These are phyloP conservation scores for Andrena trimmerana DNA, from an alignment of 2,888 invertebrate species.

Conservation along the genomic window DNA sequence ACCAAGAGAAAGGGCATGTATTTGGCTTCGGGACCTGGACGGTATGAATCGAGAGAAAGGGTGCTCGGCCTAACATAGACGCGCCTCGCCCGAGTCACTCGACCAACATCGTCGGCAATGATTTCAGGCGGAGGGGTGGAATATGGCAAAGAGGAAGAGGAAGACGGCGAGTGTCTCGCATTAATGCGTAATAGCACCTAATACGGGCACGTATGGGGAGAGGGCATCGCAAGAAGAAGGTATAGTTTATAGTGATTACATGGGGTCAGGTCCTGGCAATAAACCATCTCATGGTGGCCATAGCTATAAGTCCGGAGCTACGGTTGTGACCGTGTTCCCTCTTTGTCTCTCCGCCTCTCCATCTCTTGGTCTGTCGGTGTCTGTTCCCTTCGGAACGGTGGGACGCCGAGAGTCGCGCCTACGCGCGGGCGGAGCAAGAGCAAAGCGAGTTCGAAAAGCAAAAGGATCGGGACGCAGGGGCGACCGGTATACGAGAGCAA, in stretches of 20 bases:
- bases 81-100: no score
- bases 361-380: constrained; percentile 38
- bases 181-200: constrained; percentile 81
- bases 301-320: constrained; percentile 76
- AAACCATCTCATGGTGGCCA: constrained; percentile 84
- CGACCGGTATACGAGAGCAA: constrained; percentile 74
- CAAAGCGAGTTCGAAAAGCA: constrained; percentile 82
- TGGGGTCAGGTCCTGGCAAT: constrained; percentile 84
- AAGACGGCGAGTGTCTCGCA: constrained; percentile 43
- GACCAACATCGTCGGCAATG: background rate
- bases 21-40: constrained; percentile 16
- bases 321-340: constrained; percentile 66
- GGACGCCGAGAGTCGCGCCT: constrained; percentile 77
- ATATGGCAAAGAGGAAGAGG: constrained; percentile 28
- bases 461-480: constrained; percentile 78
- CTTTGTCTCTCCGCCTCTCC: constrained; percentile 34
- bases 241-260: constrained; percentile 85
- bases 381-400: constrained; percentile 52
- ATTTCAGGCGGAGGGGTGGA: background rate
- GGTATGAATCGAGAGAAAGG: constrained; percentile 16
- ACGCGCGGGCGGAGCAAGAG: constrained; percentile 82
- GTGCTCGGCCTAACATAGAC: background rate
- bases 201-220: constrained; percentile 80
- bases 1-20: background rate
- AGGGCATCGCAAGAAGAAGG: constrained; percentile 78